Percentiles rank a stretch among this genome's conserved stretches.
Conservation (phyloP, 2,888 invertebrate genomes). For the Drosophila villosipedis region DNA sequence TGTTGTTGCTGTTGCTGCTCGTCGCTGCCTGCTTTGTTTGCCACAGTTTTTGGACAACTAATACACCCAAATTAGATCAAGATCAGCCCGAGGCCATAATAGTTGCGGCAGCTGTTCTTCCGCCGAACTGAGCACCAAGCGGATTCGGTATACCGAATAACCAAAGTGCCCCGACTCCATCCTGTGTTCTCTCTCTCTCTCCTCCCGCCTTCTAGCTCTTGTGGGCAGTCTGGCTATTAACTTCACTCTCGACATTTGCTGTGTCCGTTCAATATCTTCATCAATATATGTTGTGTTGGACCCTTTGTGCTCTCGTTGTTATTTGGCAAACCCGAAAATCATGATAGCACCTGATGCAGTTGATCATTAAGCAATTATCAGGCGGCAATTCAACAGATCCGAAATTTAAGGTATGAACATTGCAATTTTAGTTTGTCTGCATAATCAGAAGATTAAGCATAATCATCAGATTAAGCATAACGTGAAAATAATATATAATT, state of each 20-base stretch:
- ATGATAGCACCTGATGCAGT: constrained; percentile 69
- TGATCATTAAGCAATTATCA: constrained; percentile 68
- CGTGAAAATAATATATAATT: neutral
- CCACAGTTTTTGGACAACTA: constrained; percentile 73
- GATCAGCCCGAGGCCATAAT: constrained; percentile 64
- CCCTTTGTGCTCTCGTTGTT: constrained; percentile 20
- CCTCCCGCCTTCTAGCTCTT: constrained; percentile 36
- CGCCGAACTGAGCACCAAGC: constrained; percentile 51
- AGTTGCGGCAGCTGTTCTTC: constrained; percentile 69
- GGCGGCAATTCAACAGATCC: constrained; percentile 22
- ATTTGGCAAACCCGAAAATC: constrained; percentile 59
- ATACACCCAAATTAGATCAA: constrained; percentile 81
- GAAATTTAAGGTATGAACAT: constrained; percentile 27
- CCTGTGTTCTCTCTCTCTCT: constrained; percentile 6
- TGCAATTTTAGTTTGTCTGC: constrained; percentile 19
- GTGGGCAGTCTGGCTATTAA: constrained; percentile 62
- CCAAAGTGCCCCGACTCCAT: constrained; percentile 1
- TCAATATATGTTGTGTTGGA: constrained; percentile 28
- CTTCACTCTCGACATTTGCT: constrained; percentile 56
- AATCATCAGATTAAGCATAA: constrained; percentile 11
- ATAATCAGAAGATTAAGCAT: constrained; percentile 8
- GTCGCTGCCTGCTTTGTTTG: constrained; percentile 50
- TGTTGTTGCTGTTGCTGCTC: constrained; percentile 1
- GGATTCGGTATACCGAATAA: constrained; percentile 53
- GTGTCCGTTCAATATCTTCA: constrained; percentile 49